Evolutionary conservation across 2,113 vertebrate genomes (phyloP), one percentile per base, ranked within the genome.

Genomic region (Edolisoma coerulescens): DNA sequence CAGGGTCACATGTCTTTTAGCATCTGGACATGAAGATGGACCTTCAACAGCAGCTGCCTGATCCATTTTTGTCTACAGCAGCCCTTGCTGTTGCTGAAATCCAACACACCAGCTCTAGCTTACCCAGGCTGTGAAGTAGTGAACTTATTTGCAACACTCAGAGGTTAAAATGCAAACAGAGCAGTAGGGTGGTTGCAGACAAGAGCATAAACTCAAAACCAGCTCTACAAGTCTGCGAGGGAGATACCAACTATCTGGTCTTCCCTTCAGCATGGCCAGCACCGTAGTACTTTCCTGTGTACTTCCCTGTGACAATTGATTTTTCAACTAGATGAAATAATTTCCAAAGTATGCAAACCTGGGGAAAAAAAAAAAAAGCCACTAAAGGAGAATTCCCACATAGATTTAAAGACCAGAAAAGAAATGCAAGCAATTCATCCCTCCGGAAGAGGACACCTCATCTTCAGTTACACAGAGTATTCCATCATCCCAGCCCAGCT

Each of bases 101-200:
- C 6, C 70, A 74, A 8, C 50, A 33, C 20, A 35, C 3, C 12
- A 69, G 22, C 22, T 87, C 42, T n/a, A 49, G 33, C 15, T 56
- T 78, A 41, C 13, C 11, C 52, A 27, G 28, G 17, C 24, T 0
- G 0, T 28, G 44, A 65, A 35, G 19, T 1, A 35, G 17, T 37
- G 54, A 23, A 57, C 15, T 74, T 47, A 42, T 26, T 30, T 59
- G n/a, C 37, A 41, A 32, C 27, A 19, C 7, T 52, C 35, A n/a
- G 45, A 74, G 42, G 33, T 57, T 70, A 80, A 84, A 93, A 73
- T 57, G 54, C 27, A 69, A 77, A 30, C 53, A 80, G 45, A 77
- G 50, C 10, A 24, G 10, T 32, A 45, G 33, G 20, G 15, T 60
- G 19, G 37, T 59, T 26, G 20, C 23, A 69, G 50, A 65, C 33